These are phyloP conservation scores for Rhogogaster chlorosoma DNA, from an alignment of 2,888 invertebrate genomes.

Conservation along the genomic window DNA sequence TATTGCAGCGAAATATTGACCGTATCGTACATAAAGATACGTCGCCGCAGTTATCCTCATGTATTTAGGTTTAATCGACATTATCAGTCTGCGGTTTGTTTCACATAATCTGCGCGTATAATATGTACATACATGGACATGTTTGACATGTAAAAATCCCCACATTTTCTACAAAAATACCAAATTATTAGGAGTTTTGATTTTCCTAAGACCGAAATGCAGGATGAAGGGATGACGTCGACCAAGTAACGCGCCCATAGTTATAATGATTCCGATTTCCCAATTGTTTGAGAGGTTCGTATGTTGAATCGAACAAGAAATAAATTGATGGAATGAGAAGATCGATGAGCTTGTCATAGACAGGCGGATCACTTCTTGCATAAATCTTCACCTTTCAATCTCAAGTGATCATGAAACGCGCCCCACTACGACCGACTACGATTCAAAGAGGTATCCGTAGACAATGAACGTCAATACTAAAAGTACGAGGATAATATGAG, in stretches of 20 bases:
- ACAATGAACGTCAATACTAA: background rate
- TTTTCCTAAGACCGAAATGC: background rate
- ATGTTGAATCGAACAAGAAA: background rate
- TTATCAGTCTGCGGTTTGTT: background rate
- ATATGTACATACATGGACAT: background rate
- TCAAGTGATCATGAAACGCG: background rate
- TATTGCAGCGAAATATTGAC: slow-evolving; percentile 22
- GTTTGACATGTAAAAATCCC: background rate
- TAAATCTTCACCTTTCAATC: background rate
- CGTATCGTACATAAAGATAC: background rate
- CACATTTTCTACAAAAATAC: background rate
- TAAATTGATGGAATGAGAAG: background rate
- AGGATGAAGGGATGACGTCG: background rate
- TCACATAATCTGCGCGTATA: background rate
- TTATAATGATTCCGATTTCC: background rate
- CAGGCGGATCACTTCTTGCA: background rate
- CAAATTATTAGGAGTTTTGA: background rate
- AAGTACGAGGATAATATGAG: background rate
- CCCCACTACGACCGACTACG: background rate
- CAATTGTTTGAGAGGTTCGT: background rate
- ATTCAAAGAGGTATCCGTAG: background rate
- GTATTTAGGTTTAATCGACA: background rate
- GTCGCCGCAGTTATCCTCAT: slow-evolving; percentile 21
- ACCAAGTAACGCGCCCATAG: background rate
- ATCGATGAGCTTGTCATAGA: background rate